Percentiles rank a stretch among this genome's conserved stretches.
Evolutionary conservation across 2,113 vertebrate genomes (phyloP).

Genomic region (Ibidorhyncha struthersii): DNA sequence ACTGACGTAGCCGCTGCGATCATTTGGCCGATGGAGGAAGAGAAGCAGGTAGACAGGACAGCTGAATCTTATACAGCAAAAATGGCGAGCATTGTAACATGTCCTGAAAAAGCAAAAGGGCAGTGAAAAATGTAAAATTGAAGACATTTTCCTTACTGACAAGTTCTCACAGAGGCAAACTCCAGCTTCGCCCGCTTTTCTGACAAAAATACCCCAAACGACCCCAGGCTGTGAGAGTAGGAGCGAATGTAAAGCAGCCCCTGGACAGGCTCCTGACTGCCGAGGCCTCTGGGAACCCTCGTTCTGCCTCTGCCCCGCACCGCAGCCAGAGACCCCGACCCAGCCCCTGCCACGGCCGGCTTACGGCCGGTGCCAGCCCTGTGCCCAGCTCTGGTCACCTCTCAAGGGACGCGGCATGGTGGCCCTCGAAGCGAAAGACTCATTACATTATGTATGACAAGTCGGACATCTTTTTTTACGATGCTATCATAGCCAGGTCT

Average conservation of each 20-base stretch:
- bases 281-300: background rate
- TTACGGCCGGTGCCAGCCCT: background rate
- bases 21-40: background rate
- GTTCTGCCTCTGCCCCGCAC: background rate
- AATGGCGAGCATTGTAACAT: background rate
- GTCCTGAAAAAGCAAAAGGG: background rate
- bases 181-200: background rate
- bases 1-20: background rate
- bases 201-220: background rate
- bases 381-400: background rate
- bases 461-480: background rate
- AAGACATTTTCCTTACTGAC: background rate
- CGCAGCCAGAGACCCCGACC: no score
- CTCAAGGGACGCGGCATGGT: fast-evolving
- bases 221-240: background rate
- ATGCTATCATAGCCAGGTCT: background rate
- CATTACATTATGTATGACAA: background rate
- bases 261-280: background rate
- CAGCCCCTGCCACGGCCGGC: fast-evolving
- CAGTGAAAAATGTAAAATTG: background rate
- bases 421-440: background rate
- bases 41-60: background rate
- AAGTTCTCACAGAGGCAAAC: background rate
- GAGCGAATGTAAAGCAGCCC: background rate
- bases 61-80: background rate